phyloP scores from a whole-genome alignment of 1,140 invertebrate species.

The Anagrus nilaparvatae region DNA sequence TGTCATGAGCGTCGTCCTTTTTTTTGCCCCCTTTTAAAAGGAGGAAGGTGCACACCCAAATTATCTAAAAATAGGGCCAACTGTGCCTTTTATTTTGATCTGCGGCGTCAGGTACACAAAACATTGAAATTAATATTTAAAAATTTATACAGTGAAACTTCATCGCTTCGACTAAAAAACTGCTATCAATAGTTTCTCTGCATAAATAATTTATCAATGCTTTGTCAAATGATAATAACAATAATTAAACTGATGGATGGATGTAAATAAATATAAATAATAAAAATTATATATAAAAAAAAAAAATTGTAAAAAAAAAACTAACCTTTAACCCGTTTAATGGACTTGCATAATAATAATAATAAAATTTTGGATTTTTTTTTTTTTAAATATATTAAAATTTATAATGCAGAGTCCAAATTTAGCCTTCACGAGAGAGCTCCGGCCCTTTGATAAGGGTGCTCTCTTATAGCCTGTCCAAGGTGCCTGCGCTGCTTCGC shows the following conservation, averaged over 20 bases:
- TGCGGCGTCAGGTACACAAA: conserved; percentile 33
- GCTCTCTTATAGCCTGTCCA: conserved; percentile 77
- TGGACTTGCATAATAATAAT: too few relatives aligned
- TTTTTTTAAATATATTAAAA: too few relatives aligned
- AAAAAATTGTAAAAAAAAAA: conserved; percentile 17
- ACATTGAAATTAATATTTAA: too few relatives aligned
- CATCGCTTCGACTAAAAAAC: too few relatives aligned
- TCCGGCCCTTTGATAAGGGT: conserved; percentile 86
- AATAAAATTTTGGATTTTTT: too few relatives aligned
- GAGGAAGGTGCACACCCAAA: conserved; percentile 37
- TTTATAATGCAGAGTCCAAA: conserved; percentile 13
- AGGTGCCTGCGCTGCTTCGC: conserved; percentile 66
- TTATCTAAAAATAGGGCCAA: conserved; percentile 17
- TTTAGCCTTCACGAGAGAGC: conserved; percentile 62
- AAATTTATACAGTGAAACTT: too few relatives aligned
- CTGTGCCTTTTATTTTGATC: conserved; percentile 15
- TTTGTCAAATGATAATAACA: conserved; percentile 5
- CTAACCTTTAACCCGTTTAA: conserved; percentile 40
- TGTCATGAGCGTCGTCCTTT: conserved; percentile 13
- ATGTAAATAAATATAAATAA: not conserved
- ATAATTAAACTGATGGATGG: not conserved
- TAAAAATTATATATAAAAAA: not conserved
- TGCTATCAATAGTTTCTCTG: too few relatives aligned
- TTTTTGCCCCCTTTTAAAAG: conserved; percentile 11
- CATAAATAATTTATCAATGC: too few relatives aligned